Percentiles rank a stretch among this genome's conserved stretches.
Conservation (phyloP, 2,113 vertebrate genomes). For the Formicarius rufipectus region DNA sequence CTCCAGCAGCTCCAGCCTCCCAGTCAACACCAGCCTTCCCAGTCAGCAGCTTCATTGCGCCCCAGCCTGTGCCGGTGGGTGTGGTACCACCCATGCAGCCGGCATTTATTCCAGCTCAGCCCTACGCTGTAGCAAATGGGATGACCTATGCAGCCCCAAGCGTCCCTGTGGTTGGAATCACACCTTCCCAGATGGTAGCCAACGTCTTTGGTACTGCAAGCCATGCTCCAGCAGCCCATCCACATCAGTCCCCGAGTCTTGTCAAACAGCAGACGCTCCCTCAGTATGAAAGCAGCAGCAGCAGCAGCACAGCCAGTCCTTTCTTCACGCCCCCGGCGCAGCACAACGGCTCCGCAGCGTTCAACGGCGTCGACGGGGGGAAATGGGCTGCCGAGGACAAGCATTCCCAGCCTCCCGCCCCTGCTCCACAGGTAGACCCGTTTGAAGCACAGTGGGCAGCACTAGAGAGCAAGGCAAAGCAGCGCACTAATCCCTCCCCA, state of each 20-base stretch:
- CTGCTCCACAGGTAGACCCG: conserved; percentile 79
- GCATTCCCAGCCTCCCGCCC: conserved; percentile 40
- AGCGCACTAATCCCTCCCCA: conserved; percentile 91
- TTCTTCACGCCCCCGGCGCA: conserved; percentile 80
- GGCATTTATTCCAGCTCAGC: conserved; percentile 79
- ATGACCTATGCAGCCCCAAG: conserved; percentile 84
- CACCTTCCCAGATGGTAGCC: conserved; percentile 97
- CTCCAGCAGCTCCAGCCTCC: conserved; percentile 55
- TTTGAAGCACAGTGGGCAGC: conserved; percentile 98
- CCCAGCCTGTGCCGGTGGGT: conserved; percentile 80
- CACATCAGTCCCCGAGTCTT: conserved; percentile 76
- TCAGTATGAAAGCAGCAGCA: conserved; percentile 71
- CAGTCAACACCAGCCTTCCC: conserved; percentile 77
- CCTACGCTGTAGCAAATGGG: conserved; percentile 88
- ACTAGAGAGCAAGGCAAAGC: conserved; percentile 87
- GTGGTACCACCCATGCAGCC: conserved; percentile 87
- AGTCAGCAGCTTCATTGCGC: conserved; percentile 76
- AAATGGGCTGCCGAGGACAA: conserved; percentile 79
- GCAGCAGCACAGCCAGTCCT: conserved; percentile 65
- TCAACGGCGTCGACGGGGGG: conserved; percentile 83
- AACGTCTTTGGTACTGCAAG: conserved; percentile 91
- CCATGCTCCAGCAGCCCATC: conserved; percentile 76
- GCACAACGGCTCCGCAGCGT: conserved; percentile 83
- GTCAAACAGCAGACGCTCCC: conserved; percentile 76
- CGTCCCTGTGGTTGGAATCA: conserved; percentile 93